Conservation (phyloP, 2,797 vertebrate species). For the Gymnothorax reevesii region DNA sequence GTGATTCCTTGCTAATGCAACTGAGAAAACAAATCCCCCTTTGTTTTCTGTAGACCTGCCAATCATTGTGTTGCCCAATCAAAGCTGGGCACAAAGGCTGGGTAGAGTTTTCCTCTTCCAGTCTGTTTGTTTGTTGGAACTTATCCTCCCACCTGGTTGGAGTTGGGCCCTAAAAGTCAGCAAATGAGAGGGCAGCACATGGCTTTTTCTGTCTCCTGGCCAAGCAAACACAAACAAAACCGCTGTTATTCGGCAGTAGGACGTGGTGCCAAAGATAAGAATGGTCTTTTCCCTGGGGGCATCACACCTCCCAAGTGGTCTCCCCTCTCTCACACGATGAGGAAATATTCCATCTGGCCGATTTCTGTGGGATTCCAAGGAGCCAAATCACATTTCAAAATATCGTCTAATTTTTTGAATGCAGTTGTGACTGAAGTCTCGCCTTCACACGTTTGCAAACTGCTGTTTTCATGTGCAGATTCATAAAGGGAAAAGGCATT, state of each 20-base stretch:
- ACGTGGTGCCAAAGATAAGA: neutral
- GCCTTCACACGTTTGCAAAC: neutral
- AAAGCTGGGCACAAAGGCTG: neutral
- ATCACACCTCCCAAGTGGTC: neutral
- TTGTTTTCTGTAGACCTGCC: neutral
- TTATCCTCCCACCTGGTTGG: neutral
- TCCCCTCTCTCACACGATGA: neutral
- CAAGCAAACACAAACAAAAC: neutral
- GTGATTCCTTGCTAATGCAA: neutral
- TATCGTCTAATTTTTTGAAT: neutral
- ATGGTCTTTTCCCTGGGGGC: neutral
- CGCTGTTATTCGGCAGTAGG: neutral
- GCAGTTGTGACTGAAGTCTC: neutral
- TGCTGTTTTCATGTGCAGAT: neutral
- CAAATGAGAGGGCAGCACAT: neutral
- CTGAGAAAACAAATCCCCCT: neutral
- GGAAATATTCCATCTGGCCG: neutral
- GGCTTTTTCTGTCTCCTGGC: neutral
- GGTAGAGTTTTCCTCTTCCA: neutral
- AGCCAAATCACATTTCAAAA: slow-evolving; percentile 2
- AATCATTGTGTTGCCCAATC: slow-evolving; percentile 1
- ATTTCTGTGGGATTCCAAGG: neutral
- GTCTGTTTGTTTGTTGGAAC: neutral
- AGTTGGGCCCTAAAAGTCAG: slow-evolving; percentile 1
- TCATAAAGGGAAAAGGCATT: neutral